Conservation (phyloP, 2,888 invertebrate species). For the Aspidiotus rigidus region DNA sequence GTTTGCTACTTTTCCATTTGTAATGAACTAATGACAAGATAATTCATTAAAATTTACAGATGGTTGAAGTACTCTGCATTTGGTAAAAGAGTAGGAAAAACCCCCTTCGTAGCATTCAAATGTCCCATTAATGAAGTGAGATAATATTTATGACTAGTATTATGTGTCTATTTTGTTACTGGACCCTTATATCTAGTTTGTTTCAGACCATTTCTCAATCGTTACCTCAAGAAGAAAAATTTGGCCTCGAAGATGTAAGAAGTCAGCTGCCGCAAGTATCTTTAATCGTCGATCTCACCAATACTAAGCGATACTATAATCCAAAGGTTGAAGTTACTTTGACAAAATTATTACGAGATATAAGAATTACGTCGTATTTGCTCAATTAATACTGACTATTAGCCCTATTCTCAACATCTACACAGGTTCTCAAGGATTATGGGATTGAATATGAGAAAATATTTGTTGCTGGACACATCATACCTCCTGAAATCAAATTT, state of each 20-base stretch:
- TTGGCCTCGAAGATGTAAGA: not conserved
- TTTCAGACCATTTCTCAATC: not conserved
- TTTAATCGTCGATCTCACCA: not conserved
- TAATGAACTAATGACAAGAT: too few species aligned
- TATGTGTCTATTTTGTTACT: not conserved
- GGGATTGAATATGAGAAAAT: not conserved
- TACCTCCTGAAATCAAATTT: not conserved
- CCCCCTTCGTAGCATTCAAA: not conserved
- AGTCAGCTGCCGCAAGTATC: not conserved
- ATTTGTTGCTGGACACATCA: not conserved
- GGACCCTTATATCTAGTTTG: not conserved
- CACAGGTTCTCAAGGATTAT: not conserved
- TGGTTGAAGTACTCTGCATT: not conserved
- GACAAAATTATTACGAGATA: not conserved
- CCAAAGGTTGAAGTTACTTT: not conserved
- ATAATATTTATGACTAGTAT: not conserved
- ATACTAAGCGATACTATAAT: not conserved
- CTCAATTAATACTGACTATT: not conserved
- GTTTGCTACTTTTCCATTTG: too few species aligned
- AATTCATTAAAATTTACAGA: not conserved
- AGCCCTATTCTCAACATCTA: not conserved
- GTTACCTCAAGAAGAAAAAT: not conserved
- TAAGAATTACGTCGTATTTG: too few species aligned
- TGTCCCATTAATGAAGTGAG: not conserved
- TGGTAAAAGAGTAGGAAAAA: not conserved